Evolutionary conservation across 2,113 vertebrate genomes (phyloP).

Genomic region (Spheniscus mendiculus): DNA sequence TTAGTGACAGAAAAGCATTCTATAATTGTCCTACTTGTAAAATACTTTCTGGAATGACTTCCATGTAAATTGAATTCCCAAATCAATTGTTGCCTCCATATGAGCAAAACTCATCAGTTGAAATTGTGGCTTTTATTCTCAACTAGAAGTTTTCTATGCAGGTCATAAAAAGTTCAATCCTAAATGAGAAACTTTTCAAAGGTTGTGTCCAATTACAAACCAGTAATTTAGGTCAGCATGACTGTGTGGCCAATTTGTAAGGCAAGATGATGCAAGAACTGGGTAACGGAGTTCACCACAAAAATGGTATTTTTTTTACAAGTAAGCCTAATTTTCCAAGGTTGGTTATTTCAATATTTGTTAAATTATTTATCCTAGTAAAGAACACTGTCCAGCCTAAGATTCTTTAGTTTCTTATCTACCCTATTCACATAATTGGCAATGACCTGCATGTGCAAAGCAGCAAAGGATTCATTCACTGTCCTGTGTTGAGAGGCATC

Average conservation of each 20-base stretch:
- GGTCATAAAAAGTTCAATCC: constrained; percentile 46
- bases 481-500: not conserved
- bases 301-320: not conserved
- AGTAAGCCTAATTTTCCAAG: not conserved
- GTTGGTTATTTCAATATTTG: not conserved
- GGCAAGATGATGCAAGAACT: constrained; percentile 12
- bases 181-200: constrained; percentile 36
- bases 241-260: constrained; percentile 17
- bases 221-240: constrained; percentile 41
- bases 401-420: not conserved
- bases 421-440: not conserved
- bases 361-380: not conserved
- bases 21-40: not conserved
- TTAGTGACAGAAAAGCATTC: not conserved
- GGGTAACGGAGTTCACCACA: not conserved
- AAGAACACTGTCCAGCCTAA: not conserved
- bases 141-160: not conserved
- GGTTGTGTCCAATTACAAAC: constrained; percentile 22
- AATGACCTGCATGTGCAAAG: not conserved
- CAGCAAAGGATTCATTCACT: not conserved
- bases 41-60: not conserved
- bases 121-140: not conserved
- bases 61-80: not conserved
- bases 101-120: not conserved
- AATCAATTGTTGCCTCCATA: not conserved